Evolutionary conservation across 2,888 invertebrate species (phyloP).

Genomic region (Spatulosminthurus flaviceps): DNA sequence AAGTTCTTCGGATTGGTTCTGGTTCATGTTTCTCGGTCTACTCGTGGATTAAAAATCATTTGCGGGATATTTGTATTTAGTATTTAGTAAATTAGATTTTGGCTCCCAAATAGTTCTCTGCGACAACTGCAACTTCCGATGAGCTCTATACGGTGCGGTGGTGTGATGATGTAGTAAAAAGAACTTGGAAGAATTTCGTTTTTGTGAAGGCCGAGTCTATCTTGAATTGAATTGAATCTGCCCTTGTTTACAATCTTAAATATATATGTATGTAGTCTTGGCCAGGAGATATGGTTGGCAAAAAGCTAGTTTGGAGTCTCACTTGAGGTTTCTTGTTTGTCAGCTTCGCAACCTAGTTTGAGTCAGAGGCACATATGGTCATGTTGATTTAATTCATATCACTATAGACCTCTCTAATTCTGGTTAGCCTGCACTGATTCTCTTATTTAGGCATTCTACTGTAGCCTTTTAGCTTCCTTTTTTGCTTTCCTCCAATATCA

Average conservation of each 20-base stretch:
- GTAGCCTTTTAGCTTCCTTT: no score
- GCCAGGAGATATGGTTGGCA: neutral
- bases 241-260: neutral
- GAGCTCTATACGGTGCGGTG: no score
- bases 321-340: constrained; percentile 16
- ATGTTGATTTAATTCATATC: neutral
- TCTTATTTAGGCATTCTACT: neutral
- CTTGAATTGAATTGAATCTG: no score
- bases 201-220: neutral
- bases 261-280: neutral
- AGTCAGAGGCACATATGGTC: constrained; percentile 6
- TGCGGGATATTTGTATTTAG: neutral
- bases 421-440: neutral
- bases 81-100: no score
- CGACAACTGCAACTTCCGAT: no score
- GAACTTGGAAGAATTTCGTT: no score
- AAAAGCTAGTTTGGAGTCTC: constrained; percentile 2
- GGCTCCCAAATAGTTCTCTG: no score
- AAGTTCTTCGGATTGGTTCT: constrained; percentile 25
- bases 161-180: no score
- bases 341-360: constrained; percentile 34
- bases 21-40: constrained; percentile 46
- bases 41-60: constrained; percentile 33
- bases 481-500: no score
- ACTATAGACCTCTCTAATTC: neutral